A percentile compares a stretch with the other conserved stretches of the same genome.
Conservation (phyloP, 2,113 vertebrate genomes). For the Ictalurus furcatus region DNA sequence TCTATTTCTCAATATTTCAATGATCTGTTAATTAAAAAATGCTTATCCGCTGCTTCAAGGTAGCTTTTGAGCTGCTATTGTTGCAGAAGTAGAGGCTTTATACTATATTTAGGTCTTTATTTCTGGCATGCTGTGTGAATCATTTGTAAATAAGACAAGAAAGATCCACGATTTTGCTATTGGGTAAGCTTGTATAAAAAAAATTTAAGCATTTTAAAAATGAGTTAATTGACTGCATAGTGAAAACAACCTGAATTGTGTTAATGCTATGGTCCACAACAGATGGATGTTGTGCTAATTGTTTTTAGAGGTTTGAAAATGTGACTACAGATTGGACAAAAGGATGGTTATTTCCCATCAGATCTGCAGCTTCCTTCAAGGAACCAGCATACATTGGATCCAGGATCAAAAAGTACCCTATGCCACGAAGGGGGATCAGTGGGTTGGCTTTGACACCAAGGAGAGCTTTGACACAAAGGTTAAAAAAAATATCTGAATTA, state of each 20-base stretch:
- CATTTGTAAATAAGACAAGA: not conserved
- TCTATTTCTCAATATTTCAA: not conserved
- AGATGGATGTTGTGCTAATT: constrained; percentile 16
- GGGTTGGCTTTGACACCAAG: constrained; percentile 76
- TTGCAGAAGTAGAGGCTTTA: not conserved
- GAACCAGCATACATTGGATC: constrained; percentile 65
- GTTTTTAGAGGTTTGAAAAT: constrained; percentile 20
- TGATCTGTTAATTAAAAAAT: not conserved
- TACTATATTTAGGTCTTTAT: not conserved
- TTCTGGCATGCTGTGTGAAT: constrained; percentile 9
- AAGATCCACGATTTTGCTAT: constrained; percentile 4
- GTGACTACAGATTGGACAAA: constrained; percentile 8
- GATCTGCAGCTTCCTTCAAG: constrained; percentile 74
- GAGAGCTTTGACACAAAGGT: constrained; percentile 76
- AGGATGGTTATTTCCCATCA: constrained; percentile 42
- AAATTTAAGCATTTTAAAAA: not conserved
- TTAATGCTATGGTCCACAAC: constrained; percentile 18
- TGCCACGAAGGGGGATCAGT: constrained; percentile 68
- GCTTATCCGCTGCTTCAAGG: not conserved
- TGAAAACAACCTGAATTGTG: not conserved
- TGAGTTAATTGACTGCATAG: not conserved
- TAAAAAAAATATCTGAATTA: not conserved
- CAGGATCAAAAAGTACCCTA: constrained; percentile 75
- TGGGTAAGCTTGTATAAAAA: not conserved
- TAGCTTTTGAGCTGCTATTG: not conserved